Percentiles rank a stretch among this genome's conserved stretches.
Evolutionary conservation across 2,888 invertebrate genomes (phyloP).

Genomic region (Himalopsyche anomala): DNA sequence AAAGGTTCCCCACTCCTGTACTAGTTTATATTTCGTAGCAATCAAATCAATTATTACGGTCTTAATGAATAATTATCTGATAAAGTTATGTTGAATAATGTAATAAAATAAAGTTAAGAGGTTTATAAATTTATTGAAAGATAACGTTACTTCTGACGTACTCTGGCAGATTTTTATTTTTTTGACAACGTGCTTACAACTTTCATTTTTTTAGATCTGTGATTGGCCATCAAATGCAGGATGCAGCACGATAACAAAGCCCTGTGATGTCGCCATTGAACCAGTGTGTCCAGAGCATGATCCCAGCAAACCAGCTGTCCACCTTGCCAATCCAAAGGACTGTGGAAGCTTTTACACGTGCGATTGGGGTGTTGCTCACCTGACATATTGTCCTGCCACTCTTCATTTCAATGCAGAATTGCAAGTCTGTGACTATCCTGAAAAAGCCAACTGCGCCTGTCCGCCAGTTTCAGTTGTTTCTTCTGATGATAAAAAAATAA

Average conservation of each 20-base stretch:
- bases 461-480: no score
- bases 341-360: conserved; percentile 50
- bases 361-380: conserved; percentile 46
- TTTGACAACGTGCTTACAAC: no score
- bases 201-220: neutral
- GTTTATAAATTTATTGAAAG: no score
- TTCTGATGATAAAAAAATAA: no score
- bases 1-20: no score
- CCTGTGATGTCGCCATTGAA: neutral
- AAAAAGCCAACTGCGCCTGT: neutral
- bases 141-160: no score
- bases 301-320: conserved; percentile 19
- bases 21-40: no score
- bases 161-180: no score
- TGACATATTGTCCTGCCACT: neutral
- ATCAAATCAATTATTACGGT: no score
- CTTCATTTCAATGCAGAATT: neutral
- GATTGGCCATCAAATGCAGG: neutral
- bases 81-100: no score
- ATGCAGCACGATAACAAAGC: neutral
- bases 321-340: conserved; percentile 50
- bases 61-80: no score
- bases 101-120: no score
- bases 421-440: neutral
- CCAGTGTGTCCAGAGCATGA: conserved; percentile 46